Conservation (phyloP, 2,888 invertebrate genomes). For the Tubulanus polymorphus region DNA sequence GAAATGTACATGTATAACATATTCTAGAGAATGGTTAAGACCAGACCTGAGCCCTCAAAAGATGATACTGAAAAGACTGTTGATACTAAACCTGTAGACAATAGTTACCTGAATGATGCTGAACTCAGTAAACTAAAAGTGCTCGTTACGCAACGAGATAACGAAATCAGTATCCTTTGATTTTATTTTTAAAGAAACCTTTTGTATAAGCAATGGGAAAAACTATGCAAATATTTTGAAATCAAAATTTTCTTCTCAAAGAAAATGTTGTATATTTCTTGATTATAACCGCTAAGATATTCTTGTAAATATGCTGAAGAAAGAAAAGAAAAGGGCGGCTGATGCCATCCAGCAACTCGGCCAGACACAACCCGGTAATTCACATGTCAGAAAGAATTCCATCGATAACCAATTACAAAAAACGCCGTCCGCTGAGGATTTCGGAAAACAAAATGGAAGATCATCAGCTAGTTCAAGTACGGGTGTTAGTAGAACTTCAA, state of each 20-base stretch:
- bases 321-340: constrained; percentile 46
- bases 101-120: no score
- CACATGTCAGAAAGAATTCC: neutral
- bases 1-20: no score
- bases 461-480: neutral
- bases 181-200: no score
- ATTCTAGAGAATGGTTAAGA: no score
- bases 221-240: neutral
- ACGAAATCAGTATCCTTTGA: constrained; percentile 52
- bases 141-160: constrained; percentile 49
- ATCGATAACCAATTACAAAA: constrained; percentile 20
- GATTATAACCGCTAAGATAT: no score
- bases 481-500: neutral
- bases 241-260: neutral
- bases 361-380: neutral
- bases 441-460: no score
- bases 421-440: constrained; percentile 1
- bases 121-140: constrained; percentile 45
- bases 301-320: constrained; percentile 52
- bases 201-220: neutral
- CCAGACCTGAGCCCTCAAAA: no score
- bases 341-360: constrained; percentile 28
- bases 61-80: no score
- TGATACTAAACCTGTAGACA: no score
- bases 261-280: no score